Conservation (phyloP, 2,888 invertebrate species). For the Pachliopta kotzebuea region DNA sequence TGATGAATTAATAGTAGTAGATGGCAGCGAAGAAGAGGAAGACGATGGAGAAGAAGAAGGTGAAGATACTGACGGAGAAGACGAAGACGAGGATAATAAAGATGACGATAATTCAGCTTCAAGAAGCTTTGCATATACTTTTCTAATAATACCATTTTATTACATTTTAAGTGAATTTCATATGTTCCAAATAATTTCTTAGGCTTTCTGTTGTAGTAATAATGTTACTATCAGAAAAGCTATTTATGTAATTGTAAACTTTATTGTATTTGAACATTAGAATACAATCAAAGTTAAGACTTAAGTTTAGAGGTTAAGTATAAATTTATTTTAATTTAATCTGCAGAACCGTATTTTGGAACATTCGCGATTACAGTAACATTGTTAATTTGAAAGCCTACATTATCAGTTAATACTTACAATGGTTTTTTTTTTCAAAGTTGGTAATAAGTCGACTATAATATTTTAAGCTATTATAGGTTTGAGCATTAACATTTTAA, state of each 20-base stretch:
- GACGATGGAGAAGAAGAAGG: conserved; percentile 31
- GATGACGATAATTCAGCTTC: conserved; percentile 49
- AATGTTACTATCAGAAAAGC: conserved; percentile 29
- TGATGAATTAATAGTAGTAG: conserved; percentile 29
- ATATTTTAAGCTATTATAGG: too few species aligned
- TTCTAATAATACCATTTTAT: conserved; percentile 52
- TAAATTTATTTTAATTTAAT: background rate
- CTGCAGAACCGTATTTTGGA: too few species aligned
- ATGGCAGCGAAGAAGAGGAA: conserved; percentile 29
- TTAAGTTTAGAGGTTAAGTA: background rate
- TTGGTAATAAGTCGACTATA: too few species aligned
- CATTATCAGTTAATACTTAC: too few species aligned
- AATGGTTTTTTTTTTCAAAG: too few species aligned
- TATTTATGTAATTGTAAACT: conserved; percentile 20
- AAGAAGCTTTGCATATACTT: conserved; percentile 54
- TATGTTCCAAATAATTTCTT: conserved; percentile 46
- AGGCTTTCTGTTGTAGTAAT: conserved; percentile 40
- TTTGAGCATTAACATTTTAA: too few species aligned
- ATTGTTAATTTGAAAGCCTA: too few species aligned
- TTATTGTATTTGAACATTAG: conserved; percentile 30
- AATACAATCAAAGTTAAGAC: conserved; percentile 30
- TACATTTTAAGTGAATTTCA: conserved; percentile 52
- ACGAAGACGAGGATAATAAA: conserved; percentile 34
- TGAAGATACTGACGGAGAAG: conserved; percentile 29
- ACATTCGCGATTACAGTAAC: too few species aligned